Evolutionary conservation across 2,113 vertebrate species (phyloP).

Genomic region (Python bivittatus): DNA sequence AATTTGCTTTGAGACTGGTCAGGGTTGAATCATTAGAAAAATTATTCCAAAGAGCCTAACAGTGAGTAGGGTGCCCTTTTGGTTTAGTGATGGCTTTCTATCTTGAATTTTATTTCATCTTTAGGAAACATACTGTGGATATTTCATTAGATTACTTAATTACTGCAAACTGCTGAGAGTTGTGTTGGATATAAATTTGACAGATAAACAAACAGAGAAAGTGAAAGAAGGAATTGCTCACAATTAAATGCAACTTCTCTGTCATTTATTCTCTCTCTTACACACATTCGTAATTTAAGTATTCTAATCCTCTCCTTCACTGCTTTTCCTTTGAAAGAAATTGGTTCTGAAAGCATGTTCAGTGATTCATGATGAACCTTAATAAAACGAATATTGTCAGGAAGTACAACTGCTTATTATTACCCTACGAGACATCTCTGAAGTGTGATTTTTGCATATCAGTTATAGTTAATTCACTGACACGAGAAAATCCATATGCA

Average conservation of each 20-base stretch:
- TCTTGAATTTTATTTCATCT: neutral
- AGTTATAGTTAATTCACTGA: neutral
- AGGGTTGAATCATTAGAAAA: constrained; percentile 41
- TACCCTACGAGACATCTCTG: constrained; percentile 27
- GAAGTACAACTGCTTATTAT: constrained; percentile 33
- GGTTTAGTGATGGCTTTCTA: neutral
- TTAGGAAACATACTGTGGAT: neutral
- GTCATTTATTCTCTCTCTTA: neutral
- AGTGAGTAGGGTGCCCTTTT: neutral
- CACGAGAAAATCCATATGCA: neutral
- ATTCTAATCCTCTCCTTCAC: constrained; percentile 53
- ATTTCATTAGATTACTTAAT: neutral
- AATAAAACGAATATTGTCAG: constrained; percentile 56
- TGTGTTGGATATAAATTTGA: neutral
- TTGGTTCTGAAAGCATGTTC: constrained; percentile 62
- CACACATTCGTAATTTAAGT: constrained; percentile 59
- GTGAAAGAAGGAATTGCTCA: constrained; percentile 38
- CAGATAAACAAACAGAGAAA: neutral
- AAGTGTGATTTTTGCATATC: constrained; percentile 16
- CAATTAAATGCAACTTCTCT: constrained; percentile 53
- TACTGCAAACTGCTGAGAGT: neutral
- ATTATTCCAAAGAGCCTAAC: neutral
- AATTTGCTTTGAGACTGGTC: constrained; percentile 56
- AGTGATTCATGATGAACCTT: constrained; percentile 61
- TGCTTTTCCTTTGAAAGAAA: constrained; percentile 64